These are phyloP conservation scores for Porites australiensis DNA, from an alignment of 64 coral and sea anemone genomes.

Conservation along the genomic window DNA sequence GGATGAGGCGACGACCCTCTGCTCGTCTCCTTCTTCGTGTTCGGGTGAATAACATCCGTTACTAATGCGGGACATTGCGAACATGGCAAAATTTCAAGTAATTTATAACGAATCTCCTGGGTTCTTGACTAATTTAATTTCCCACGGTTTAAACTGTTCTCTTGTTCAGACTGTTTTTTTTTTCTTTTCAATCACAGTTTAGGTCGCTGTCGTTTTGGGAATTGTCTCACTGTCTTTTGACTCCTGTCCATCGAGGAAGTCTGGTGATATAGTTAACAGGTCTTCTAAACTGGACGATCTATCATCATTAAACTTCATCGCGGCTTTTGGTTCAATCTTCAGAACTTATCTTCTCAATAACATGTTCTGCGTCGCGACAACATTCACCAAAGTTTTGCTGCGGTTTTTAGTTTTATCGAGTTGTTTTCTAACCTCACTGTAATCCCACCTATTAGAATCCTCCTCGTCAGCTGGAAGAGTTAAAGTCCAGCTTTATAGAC, in stretches of 20 bases:
- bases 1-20: too few relatives aligned
- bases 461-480: neutral
- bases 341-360: constrained; percentile 28
- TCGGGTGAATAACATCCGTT: too few relatives aligned
- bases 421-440: constrained; percentile 7
- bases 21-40: too few relatives aligned
- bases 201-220: neutral
- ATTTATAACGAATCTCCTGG: too few relatives aligned
- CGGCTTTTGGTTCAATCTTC: constrained; percentile 50
- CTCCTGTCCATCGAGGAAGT: constrained; percentile 19
- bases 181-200: neutral
- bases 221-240: neutral
- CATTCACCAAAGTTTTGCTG: constrained; percentile 28
- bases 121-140: too few relatives aligned
- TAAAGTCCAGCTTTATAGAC: neutral
- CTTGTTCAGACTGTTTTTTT: too few relatives aligned
- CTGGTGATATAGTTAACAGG: neutral
- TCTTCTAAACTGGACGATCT: neutral
- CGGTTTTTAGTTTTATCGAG: constrained; percentile 71
- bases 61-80: too few relatives aligned
- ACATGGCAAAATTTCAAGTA: too few relatives aligned
- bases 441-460: neutral
- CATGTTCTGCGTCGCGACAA: constrained; percentile 33
- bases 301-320: neutral
- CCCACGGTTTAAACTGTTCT: too few relatives aligned